A percentile compares a stretch with the other conserved stretches of the same genome.
Conservation (phyloP, 2,113 vertebrate species). For the Sprattus sprattus region DNA sequence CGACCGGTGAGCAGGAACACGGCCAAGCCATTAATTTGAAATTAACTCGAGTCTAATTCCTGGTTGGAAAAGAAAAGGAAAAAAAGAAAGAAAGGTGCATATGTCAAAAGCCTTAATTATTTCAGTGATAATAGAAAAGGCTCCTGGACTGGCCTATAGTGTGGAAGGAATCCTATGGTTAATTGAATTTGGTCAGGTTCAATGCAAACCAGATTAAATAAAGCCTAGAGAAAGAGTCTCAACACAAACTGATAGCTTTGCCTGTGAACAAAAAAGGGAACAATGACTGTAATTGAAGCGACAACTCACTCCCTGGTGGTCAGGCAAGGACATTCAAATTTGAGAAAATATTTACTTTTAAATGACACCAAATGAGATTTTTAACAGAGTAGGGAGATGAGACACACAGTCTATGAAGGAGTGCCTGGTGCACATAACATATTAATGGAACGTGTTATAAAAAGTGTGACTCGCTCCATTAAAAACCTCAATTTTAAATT, state of each 20-base stretch:
- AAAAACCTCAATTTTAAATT: slow-evolving; percentile 61
- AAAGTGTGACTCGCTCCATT: slow-evolving; percentile 54
- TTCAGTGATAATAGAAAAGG: slow-evolving; percentile 6
- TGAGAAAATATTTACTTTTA: slow-evolving; percentile 20
- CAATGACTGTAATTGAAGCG: slow-evolving; percentile 3
- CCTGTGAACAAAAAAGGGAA: not conserved
- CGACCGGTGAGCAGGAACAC: not conserved
- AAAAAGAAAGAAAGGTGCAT: not conserved
- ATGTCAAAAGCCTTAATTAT: slow-evolving; percentile 4
- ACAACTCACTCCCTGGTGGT: not conserved
- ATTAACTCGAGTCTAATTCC: not conserved
- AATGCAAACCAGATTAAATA: not conserved
- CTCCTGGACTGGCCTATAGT: not conserved
- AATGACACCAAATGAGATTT: slow-evolving; percentile 53
- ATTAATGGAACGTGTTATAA: slow-evolving; percentile 64
- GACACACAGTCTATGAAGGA: slow-evolving; percentile 50
- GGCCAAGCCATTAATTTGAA: slow-evolving; percentile 9
- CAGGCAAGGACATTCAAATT: slow-evolving; percentile 20
- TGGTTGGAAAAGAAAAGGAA: not conserved
- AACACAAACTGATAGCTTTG: not conserved
- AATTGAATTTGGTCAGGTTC: slow-evolving; percentile 9
- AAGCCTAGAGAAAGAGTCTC: not conserved
- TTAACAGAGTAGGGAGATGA: slow-evolving; percentile 56
- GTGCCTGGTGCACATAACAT: slow-evolving; percentile 54
- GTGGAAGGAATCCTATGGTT: not conserved